Base-by-base conservation (phyloP, 2,888 invertebrate genomes). In the Hypselothyrea guttata region DNA sequence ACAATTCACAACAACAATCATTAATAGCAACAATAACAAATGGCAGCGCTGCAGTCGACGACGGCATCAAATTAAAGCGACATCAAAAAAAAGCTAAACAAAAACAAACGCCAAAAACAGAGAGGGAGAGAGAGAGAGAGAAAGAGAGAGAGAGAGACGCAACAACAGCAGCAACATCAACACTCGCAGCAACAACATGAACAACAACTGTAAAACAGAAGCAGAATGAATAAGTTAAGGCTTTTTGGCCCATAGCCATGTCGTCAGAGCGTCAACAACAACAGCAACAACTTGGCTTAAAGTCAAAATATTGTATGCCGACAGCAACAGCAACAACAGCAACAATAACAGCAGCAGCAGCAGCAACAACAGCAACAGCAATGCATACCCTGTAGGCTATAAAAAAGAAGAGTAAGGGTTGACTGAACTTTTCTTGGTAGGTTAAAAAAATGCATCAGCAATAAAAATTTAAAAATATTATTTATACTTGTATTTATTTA, bases 171-270 rank as follows among this genome's bases (percentile, higher is more conserved):
- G 34, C 33, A 67, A 52, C 53, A 72, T 47, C 57, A 55, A 48
- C 68, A 34, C 12, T 41, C 55, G 38, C 42, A 57, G 41, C 42
- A 53, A 46, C 16, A 41, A 33, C 31, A 60, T 27, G 28, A 67
- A 49, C 49, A 72, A 57, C 60, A 56, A 56, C 56, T 31, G 51
- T 35, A 41, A 73, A 69, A 74, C 74, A 73, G 69, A 70, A 73
- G 74, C 69, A 70, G 70, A 70, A 70, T 74, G 58, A 61, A 73
- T 73, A 70, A 70, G 57, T 68, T 48, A 56, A 67, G 53, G 46
- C 37, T 51, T 55, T 59, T 45, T 65, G 62, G 73, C 53, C 53
- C 53, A 71, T 31, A 49, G 56, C 44, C 60, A 49, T 49, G 48
- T 54, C 65, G 58, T 48, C 55, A 59, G 52, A 55, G 66, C 62